Evolutionary conservation across 2,888 invertebrate species (phyloP), one percentile per base, ranked within the genome.

Genomic region (Cotesia congregata): DNA sequence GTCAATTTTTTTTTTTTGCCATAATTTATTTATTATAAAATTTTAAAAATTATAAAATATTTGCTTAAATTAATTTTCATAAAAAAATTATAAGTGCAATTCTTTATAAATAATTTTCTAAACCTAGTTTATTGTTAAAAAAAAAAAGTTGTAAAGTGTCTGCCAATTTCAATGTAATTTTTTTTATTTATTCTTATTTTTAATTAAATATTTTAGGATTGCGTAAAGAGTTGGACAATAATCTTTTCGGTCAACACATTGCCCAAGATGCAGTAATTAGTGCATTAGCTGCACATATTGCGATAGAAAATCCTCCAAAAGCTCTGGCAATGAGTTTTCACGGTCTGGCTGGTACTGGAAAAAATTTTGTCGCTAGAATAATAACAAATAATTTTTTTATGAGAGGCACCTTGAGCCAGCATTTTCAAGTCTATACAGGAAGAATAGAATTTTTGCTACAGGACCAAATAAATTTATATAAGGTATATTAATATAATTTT

Each of bases 261-360:
- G 96, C 95, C 0, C 90, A 91, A 82, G 92, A 93, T 73, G 91
- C 94, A 40, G 91, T 97, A 5, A 89, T 94, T 61, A 91, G 93
- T 74, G 93, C 94, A 20, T 90, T 98, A 6, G 91, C 91, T 80
- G 92, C 91, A 78, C 95, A 96, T 87, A 83, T 86, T 17, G 87
- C 89, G 41, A 83, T 86, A 6, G 83, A 92, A 0, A 90, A 91
- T 61, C 91, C 92, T 3, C 87, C 88, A 62, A 98, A 98, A 89
- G 95, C 99, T 15, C 90, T 99, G 72, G 96, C 95, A 0, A 91
- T 99, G 85, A 97, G 98, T 85, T 95, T 99, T 83, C 98, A 99
- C 90, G 99, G 99, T 0, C 94, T 95, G 91, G 95, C 98, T 0
- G 99, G 99, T 12, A 94, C 94, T 59, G 98, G 98, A 0, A 99